Base-by-base conservation (phyloP, 2,113 vertebrate species). In the Tychaedon coryphoeus region DNA sequence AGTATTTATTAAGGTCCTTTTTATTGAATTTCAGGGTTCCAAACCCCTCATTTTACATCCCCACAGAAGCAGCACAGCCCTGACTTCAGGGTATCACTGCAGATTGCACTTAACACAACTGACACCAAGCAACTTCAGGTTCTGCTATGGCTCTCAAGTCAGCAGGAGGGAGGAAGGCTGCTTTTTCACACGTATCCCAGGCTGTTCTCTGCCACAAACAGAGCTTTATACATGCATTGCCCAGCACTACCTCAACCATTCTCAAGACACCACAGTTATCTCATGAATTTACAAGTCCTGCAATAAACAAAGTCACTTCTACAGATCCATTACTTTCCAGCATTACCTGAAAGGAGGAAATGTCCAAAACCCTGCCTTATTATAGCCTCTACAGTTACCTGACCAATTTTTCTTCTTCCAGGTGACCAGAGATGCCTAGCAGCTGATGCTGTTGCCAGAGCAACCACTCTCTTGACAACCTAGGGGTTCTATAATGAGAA, bases 311-410 rank as follows among this genome's bases (percentile, higher is more conserved):
- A 51, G 8, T 4, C 19, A 4, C 13, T 65, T 47, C 9, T 19
- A 45, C 14, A 43, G 6, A 11, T 53, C 12, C 10, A 4, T 79
- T 12, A 8, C 6, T 62, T 82, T 47, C 31, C 56, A 87, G 28
- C 7, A 33, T 47, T 25, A 77, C 25, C 24, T 42, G 16, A 14
- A 45, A 71, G 8, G 14, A 80, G 8, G 11, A 9, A 70, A 45
- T 12, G 2, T 12, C 15, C 29, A 22, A 8, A 2, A 4, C 2
- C 3, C 4, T 47, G 6, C 6, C 10, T 11, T 65, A 3, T 42
- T 40, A 18, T 4, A 26, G 2, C 3, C 9, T 73, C 5, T 23
- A 12, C 22, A 33, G 9, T 31, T 58, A 28, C 12, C 6, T 2
- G 1, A 45, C 8, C 29, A 58, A 26, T 58, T 70, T 77, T 15